Conservation (phyloP, 23 tunicate genomes). For the Styela plicata region DNA sequence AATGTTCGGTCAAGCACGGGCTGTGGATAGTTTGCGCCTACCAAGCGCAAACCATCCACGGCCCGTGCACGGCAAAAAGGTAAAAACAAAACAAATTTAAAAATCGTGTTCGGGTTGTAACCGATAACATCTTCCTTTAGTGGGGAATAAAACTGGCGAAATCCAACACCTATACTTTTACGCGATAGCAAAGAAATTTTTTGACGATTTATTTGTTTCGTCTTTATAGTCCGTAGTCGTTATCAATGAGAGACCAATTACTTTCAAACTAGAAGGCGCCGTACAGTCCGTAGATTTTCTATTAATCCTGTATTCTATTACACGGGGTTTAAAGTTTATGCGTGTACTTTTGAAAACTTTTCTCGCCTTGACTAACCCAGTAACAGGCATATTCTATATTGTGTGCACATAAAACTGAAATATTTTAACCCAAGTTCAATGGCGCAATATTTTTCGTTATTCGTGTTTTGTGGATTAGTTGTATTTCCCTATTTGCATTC, state of each 20-base stretch:
- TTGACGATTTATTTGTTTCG: not conserved
- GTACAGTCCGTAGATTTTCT: conserved; percentile 1
- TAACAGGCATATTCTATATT: not conserved
- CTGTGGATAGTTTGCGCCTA: not conserved
- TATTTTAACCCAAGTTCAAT: too few relatives aligned
- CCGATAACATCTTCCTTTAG: not conserved
- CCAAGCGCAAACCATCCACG: not conserved
- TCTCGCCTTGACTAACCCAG: not conserved
- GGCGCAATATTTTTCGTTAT: too few relatives aligned
- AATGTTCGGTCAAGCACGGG: not conserved
- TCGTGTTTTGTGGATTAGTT: too few relatives aligned
- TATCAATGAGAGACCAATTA: conserved; percentile 8
- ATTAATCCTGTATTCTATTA: not conserved
- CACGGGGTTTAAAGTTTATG: not conserved
- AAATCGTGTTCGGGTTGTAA: not conserved
- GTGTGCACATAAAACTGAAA: too few relatives aligned
- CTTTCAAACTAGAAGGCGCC: conserved; percentile 16
- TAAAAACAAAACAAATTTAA: too few relatives aligned
- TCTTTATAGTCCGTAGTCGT: not conserved
- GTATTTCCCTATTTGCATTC: too few relatives aligned
- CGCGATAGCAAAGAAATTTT: not conserved
- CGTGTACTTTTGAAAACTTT: too few relatives aligned
- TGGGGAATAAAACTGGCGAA: not conserved
- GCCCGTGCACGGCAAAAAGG: not conserved
- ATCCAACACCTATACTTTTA: not conserved